Evolutionary conservation across 2,113 vertebrate species (phyloP).

Genomic region (Pipa parva): DNA sequence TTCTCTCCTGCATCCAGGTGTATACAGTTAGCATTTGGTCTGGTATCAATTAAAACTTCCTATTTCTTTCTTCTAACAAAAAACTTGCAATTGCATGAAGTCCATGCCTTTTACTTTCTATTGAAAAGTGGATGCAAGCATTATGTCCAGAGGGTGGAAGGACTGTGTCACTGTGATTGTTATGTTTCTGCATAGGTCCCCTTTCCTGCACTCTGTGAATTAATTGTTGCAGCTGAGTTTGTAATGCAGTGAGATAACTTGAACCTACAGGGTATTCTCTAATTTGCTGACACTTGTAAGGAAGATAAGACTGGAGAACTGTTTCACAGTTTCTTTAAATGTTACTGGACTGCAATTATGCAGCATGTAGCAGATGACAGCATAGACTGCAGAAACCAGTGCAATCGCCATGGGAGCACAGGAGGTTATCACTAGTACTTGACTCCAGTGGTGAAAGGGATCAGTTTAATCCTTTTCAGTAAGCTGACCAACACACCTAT

Average conservation of each 20-base stretch:
- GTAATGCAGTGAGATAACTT: too few relatives aligned
- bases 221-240: too few relatives aligned
- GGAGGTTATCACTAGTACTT: slow-evolving; percentile 4
- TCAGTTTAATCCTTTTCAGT: slow-evolving; percentile 23
- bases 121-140: background rate
- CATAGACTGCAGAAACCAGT: background rate
- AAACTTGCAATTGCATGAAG: background rate
- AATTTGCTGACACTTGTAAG: too few relatives aligned
- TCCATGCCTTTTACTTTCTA: background rate
- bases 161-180: too few relatives aligned
- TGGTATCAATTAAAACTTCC: slow-evolving; percentile 23
- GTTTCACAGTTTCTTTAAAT: too few relatives aligned
- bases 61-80: background rate
- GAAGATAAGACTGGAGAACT: too few relatives aligned
- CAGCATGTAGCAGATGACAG: background rate
- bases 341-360: background rate
- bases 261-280: too few relatives aligned
- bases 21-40: background rate
- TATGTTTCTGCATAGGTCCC: too few relatives aligned
- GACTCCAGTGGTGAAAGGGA: slow-evolving; percentile 12
- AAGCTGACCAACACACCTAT: slow-evolving; percentile 15
- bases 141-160: too few relatives aligned
- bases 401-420: background rate
- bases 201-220: too few relatives aligned
- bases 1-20: slow-evolving; percentile 14